Base-by-base conservation (phyloP, 1,140 invertebrate genomes). In the Myzus persicae region DNA sequence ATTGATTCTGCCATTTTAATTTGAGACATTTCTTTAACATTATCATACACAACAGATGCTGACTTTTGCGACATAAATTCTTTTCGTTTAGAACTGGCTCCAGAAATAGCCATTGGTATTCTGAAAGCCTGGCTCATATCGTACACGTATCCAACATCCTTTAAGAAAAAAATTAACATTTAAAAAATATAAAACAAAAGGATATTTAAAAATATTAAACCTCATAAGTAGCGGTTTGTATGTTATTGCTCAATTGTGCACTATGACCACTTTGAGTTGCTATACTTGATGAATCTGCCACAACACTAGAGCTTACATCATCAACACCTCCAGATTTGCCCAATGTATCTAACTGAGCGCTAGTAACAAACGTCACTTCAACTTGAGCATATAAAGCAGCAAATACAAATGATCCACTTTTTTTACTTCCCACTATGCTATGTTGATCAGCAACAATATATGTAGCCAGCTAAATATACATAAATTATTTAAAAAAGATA, bases 341-440 rank as follows among this genome's bases (percentile, higher is more conserved):
- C 97, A 91, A 97, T 97, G 94, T 96, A 97, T 94, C 96, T 1
- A 93, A 51, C 8, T 51, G 97, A 51, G 97, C 97, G 93, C 98
- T 97, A 96, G 98, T 97, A 85, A 99, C 97, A 94, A 98, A 96
- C 0, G 98, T 98, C 76, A 99, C 95, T 95, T 99, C 98, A 18
- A 98, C 96, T 95, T 98, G 97, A 31, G 98, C 97, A 93, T 98
- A 96, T 85, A 98, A 95, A 54, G 97, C 96, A 20, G 97, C 97
- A 42, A 98, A 95, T 46, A 97, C 96, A 92, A 98, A 95, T 18
- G 97, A 96, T 94, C 94, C 95, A 91, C 94, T 94, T 94, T 94
- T 95, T 94, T 93, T 81, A 76, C 38, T 59, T 59, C 93, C 85
- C 18, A 94, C 89, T 22, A 94, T 94, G 46, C 94, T 94, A 93